phyloP scores from a whole-genome alignment of 2,113 vertebrate species.

The Colaptes auratus region DNA sequence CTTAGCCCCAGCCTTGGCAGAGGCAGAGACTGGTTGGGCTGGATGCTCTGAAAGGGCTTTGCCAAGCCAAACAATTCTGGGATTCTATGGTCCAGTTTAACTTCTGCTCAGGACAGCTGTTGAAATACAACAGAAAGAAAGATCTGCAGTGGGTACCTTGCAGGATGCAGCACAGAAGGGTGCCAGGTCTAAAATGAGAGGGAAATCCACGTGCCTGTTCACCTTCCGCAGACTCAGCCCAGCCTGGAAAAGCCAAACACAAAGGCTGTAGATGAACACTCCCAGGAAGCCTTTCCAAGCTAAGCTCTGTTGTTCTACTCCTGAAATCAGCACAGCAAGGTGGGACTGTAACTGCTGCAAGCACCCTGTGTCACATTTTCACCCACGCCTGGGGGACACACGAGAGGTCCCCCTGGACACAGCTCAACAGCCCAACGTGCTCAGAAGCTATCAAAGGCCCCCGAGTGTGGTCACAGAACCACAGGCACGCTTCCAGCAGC shows the following conservation, averaged over 20 bases:
- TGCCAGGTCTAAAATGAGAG: constrained; percentile 89
- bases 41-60: too few relatives aligned
- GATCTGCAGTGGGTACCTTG: constrained; percentile 82
- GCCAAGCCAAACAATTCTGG: too few relatives aligned
- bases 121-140: not conserved
- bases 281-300: not conserved
- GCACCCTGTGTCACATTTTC: not conserved
- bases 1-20: too few relatives aligned
- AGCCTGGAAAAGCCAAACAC: constrained; percentile 77
- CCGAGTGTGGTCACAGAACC: not conserved
- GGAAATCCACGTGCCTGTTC: constrained; percentile 96
- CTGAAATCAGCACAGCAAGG: constrained; percentile 15
- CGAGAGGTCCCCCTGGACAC: not conserved
- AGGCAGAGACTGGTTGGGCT: too few relatives aligned
- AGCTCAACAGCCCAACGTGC: not conserved
- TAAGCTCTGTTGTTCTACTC: not conserved
- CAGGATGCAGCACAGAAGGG: constrained; percentile 93
- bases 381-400: rapidly evolving
- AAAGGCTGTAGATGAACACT: not conserved
- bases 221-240: constrained; percentile 95
- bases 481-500: not conserved
- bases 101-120: not conserved
- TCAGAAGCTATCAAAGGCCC: not conserved
- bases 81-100: not conserved
- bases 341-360: not conserved